A percentile compares a stretch with the other conserved stretches of the same genome.
Evolutionary conservation across 2,113 vertebrate species (phyloP).

Genomic region (Phylloscopus whistleri): DNA sequence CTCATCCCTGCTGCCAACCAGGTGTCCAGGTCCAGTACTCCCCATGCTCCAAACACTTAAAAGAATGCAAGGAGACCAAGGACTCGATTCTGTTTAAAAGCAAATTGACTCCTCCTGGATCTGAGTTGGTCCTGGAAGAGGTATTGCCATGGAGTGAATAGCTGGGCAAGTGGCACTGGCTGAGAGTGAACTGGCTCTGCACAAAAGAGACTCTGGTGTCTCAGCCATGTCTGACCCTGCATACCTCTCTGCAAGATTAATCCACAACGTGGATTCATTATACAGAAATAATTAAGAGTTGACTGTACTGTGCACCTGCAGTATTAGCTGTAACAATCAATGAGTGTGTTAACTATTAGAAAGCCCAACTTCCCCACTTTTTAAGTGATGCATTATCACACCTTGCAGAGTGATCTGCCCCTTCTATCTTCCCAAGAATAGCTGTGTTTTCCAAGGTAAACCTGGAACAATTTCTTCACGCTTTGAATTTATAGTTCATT

Average conservation of each 20-base stretch:
- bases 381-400: not conserved
- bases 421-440: not conserved
- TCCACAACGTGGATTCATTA: not conserved
- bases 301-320: not conserved
- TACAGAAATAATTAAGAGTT: conserved; percentile 9
- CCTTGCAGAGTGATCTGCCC: not conserved
- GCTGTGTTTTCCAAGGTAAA: not conserved
- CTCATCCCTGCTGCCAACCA: not conserved
- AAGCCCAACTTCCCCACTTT: not conserved
- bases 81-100: not conserved
- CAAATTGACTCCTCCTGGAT: not conserved
- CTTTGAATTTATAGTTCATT: not conserved
- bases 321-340: not conserved
- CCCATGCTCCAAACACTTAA: not conserved
- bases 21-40: not conserved
- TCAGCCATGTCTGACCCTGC: not conserved
- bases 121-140: not conserved
- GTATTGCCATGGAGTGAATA: not conserved
- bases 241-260: not conserved
- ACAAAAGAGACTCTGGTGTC: not conserved
- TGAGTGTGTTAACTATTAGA: not conserved
- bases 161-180: not conserved
- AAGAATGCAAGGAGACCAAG: not conserved
- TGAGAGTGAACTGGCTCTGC: not conserved
- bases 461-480: not conserved